phyloP scores from a whole-genome alignment of 2,113 vertebrate genomes.

The Odocoileus virginianus region DNA sequence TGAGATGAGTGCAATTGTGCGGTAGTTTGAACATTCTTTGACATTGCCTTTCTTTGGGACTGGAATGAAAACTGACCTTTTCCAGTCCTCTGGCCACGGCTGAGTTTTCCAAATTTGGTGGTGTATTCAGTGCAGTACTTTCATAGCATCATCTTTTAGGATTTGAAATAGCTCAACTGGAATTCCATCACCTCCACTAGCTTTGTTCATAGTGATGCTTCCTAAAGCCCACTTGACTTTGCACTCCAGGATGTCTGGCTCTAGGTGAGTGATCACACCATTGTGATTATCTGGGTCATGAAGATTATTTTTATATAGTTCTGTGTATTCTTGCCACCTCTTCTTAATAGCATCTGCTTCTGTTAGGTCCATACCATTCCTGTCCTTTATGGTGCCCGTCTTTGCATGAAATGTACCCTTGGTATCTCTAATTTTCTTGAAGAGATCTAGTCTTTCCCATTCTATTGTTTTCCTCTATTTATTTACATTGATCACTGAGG shows the following conservation, averaged over 20 bases:
- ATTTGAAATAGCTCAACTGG: too few species aligned
- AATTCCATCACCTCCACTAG: too few species aligned
- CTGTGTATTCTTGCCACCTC: background rate
- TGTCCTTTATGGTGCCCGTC: background rate
- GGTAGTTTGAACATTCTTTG: too few species aligned
- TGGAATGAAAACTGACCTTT: too few species aligned
- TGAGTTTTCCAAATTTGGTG: too few species aligned
- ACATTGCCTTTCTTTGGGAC: too few species aligned
- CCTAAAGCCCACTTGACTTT: background rate
- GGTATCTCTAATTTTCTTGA: background rate
- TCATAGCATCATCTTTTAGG: too few species aligned
- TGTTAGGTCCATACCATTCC: background rate
- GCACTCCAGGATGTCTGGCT: background rate
- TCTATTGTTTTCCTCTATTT: background rate
- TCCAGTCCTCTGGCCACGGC: too few species aligned
- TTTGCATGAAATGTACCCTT: background rate
- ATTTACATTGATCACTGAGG: background rate
- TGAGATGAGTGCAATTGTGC: too few species aligned
- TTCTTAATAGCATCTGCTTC: background rate
- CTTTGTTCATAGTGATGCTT: background rate
- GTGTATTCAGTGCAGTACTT: too few species aligned
- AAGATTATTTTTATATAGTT: background rate
- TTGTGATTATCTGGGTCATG: background rate
- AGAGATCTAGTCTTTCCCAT: background rate
- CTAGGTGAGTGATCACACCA: background rate